phyloP scores from a whole-genome alignment of 2,888 invertebrate genomes.

The Lepidonotus clava region DNA sequence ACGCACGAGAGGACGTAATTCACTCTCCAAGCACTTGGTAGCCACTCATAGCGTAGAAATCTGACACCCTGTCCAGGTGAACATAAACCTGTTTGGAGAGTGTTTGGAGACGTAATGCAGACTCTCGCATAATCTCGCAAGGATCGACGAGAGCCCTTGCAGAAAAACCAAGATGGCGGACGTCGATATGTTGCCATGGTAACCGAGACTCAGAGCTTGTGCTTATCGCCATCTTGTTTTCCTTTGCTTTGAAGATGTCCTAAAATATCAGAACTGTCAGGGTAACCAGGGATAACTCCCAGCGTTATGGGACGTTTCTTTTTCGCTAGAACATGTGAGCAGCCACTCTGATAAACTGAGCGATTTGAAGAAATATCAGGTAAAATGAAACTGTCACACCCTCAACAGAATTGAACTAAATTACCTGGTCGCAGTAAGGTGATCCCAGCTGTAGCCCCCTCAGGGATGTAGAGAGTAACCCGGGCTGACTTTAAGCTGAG shows the following conservation, averaged over 20 bases:
- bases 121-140: not conserved
- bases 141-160: not conserved
- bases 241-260: not conserved
- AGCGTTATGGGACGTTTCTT: not conserved
- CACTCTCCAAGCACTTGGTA: not conserved
- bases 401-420: not conserved
- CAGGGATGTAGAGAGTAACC: too few relatives aligned
- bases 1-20: not conserved
- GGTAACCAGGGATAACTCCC: not conserved
- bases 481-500: too few relatives aligned
- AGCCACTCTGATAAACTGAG: not conserved
- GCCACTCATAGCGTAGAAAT: not conserved
- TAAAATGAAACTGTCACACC: not conserved
- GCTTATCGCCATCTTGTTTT: not conserved
- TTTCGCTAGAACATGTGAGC: not conserved
- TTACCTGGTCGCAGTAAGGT: not conserved
- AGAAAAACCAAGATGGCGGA: conserved; percentile 3
- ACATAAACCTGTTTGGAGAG: not conserved
- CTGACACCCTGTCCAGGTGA: too few relatives aligned
- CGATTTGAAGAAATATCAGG: not conserved
- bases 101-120: not conserved
- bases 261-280: not conserved
- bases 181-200: not conserved
- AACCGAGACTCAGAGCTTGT: not conserved
- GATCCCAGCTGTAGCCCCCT: too few relatives aligned